Conservation (phyloP, 2,113 vertebrate genomes). For the Pithys albifrons region DNA sequence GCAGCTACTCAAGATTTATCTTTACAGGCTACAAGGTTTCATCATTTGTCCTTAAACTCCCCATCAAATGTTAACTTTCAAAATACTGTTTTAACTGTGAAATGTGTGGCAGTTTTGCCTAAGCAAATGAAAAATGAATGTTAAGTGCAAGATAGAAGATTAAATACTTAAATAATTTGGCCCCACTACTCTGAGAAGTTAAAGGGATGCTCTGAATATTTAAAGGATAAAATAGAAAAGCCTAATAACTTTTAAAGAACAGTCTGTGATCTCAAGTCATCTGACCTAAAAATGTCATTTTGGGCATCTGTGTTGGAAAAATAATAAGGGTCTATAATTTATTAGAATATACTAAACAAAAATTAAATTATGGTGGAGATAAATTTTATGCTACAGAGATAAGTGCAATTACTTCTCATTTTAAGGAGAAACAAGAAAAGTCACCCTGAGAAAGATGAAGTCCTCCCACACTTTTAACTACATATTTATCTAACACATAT, state of each 20-base stretch:
- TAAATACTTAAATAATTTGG: slow-evolving; percentile 58
- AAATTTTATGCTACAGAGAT: slow-evolving; percentile 68
- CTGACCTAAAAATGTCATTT: slow-evolving; percentile 41
- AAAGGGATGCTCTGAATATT: slow-evolving; percentile 60
- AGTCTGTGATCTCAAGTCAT: slow-evolving; percentile 32
- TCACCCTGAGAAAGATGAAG: slow-evolving; percentile 60
- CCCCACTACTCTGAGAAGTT: slow-evolving; percentile 41
- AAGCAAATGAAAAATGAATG: slow-evolving; percentile 51
- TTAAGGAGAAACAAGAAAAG: slow-evolving; percentile 67
- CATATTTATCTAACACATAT: slow-evolving; percentile 67
- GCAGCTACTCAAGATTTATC: slow-evolving; percentile 68
- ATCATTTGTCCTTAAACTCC: slow-evolving; percentile 61
- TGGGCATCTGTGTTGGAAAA: slow-evolving; percentile 63
- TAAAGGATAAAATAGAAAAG: slow-evolving; percentile 40
- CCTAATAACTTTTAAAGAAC: slow-evolving; percentile 39
- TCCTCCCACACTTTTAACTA: slow-evolving; percentile 68
- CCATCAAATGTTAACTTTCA: slow-evolving; percentile 63
- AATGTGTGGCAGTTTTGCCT: slow-evolving; percentile 5
- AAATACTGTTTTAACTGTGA: slow-evolving; percentile 63
- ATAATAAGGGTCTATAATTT: slow-evolving; percentile 57
- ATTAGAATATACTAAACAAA: slow-evolving; percentile 53
- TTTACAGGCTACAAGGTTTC: slow-evolving; percentile 59
- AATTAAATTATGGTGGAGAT: slow-evolving; percentile 69
- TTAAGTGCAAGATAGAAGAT: slow-evolving; percentile 36
- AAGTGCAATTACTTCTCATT: slow-evolving; percentile 75